Evolutionary conservation across 2,113 vertebrate genomes (phyloP).

Genomic region (Pogonocichla stellata): DNA sequence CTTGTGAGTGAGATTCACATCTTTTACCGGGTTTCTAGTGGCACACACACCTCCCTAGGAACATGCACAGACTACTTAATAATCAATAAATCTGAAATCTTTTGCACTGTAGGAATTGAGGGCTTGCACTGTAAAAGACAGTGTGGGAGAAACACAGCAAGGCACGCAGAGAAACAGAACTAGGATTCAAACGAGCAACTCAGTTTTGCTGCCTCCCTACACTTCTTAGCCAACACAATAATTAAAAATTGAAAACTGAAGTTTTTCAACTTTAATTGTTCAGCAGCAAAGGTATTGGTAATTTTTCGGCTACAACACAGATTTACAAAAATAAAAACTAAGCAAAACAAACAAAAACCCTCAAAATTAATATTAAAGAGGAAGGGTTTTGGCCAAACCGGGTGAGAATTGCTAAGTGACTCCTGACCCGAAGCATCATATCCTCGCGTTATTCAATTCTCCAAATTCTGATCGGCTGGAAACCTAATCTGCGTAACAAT

Average conservation of each 20-base stretch:
- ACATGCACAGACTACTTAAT: background rate
- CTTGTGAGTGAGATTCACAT: background rate
- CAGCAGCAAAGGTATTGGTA: background rate
- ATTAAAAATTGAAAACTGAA: background rate
- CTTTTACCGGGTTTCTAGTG: background rate
- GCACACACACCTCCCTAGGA: background rate
- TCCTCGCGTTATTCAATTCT: background rate
- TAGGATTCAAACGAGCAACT: background rate
- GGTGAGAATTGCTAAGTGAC: background rate
- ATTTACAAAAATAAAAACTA: background rate
- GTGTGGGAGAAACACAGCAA: background rate
- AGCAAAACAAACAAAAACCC: background rate
- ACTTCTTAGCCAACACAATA: background rate
- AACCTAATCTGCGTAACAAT: background rate
- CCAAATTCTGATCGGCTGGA: background rate
- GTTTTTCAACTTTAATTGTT: background rate
- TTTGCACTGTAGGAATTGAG: background rate
- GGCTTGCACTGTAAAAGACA: accelerated
- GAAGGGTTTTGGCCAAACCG: accelerated
- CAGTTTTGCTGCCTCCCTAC: background rate
- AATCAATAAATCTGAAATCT: background rate
- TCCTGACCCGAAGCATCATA: background rate
- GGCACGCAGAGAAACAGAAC: background rate
- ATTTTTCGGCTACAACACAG: background rate
- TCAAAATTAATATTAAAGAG: background rate